Percentiles rank a stretch among this genome's conserved stretches.
phyloP scores from a whole-genome alignment of 35 echinoderm and acorn worm species.

The Holothuria glaberrima region DNA sequence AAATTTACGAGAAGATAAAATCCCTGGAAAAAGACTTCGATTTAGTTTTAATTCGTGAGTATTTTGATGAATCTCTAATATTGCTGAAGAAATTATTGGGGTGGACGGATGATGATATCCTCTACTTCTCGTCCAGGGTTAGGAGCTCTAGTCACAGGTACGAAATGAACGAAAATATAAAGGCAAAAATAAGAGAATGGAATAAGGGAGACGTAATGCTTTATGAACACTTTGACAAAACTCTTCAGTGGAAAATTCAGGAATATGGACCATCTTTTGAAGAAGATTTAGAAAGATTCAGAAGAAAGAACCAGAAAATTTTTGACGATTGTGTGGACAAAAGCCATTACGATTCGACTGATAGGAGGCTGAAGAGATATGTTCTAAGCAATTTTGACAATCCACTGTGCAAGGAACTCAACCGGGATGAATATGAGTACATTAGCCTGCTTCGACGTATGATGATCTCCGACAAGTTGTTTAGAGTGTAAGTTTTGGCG shows the following conservation, averaged over 20 bases:
- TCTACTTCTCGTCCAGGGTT: constrained; percentile 27
- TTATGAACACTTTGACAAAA: constrained; percentile 83
- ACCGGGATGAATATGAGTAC: too few species aligned
- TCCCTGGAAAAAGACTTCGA: constrained; percentile 43
- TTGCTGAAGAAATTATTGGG: constrained; percentile 54
- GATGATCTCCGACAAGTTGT: too few species aligned
- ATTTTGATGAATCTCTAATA: constrained; percentile 67
- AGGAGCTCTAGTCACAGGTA: not conserved
- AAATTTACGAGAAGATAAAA: constrained; percentile 32
- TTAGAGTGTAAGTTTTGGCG: too few species aligned
- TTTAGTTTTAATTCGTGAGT: constrained; percentile 58
- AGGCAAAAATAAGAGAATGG: constrained; percentile 60
- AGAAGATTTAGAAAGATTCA: constrained; percentile 19
- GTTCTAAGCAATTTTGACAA: not conserved
- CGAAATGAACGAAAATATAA: constrained; percentile 32
- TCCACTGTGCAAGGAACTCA: too few species aligned
- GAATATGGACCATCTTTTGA: constrained; percentile 59
- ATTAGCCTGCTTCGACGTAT: too few species aligned
- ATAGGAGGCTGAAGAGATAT: constrained; percentile 1
- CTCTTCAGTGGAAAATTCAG: constrained; percentile 72
- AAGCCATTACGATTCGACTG: not conserved
- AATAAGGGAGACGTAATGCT: constrained; percentile 79
- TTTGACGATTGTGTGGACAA: constrained; percentile 48
- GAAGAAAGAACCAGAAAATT: constrained; percentile 11
- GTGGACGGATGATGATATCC: constrained; percentile 56